A percentile compares a stretch with the other conserved stretches of the same genome.
Conservation (phyloP, 2,113 vertebrate species). For the Chloropsis cyanopogon region DNA sequence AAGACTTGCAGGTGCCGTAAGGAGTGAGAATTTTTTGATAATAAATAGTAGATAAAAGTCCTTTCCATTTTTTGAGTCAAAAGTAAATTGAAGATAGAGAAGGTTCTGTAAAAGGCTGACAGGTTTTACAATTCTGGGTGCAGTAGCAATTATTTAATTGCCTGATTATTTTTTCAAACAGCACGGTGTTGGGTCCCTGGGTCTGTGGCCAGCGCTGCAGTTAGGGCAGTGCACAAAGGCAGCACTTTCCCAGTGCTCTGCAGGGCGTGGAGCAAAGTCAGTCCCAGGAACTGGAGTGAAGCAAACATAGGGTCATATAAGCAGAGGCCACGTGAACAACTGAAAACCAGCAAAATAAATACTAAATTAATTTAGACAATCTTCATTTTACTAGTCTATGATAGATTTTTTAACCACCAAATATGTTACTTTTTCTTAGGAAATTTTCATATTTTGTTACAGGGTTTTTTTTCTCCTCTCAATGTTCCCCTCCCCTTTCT, state of each 20-base stretch:
- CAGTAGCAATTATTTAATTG: neutral
- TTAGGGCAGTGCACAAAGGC: neutral
- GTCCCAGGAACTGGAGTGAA: neutral
- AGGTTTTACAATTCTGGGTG: neutral
- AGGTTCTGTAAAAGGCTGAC: neutral
- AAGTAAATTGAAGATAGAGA: neutral
- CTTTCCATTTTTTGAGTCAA: neutral
- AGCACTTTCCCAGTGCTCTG: neutral
- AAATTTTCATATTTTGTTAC: neutral
- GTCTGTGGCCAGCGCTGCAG: neutral
- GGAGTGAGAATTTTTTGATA: neutral
- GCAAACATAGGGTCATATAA: neutral
- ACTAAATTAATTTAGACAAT: neutral
- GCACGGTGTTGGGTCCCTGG: neutral
- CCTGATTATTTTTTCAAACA: neutral
- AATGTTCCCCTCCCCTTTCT: rapidly evolving
- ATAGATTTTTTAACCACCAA: neutral
- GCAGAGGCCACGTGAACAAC: rapidly evolving
- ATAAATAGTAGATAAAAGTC: neutral
- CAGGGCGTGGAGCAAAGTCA: neutral
- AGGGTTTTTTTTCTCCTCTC: neutral
- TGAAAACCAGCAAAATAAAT: neutral
- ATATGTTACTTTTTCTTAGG: neutral
- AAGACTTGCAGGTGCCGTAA: neutral
- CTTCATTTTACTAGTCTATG: neutral